Percentiles rank a stretch among this genome's conserved stretches.
These are phyloP conservation scores for Glossosoma conforme DNA, from an alignment of 1,140 invertebrate genomes.

Conservation along the genomic window DNA sequence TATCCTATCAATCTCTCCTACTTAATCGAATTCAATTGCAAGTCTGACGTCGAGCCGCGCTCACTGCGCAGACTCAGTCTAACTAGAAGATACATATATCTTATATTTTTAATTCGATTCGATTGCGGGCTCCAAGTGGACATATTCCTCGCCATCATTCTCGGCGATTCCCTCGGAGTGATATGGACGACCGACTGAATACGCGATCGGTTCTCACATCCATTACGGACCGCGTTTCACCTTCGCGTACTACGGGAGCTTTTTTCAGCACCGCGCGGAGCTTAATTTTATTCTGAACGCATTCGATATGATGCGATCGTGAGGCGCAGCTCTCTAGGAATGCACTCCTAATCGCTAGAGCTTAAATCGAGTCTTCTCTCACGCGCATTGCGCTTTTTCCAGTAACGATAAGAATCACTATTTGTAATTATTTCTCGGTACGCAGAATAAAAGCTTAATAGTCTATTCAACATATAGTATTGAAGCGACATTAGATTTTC, in stretches of 20 bases:
- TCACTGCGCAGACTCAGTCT: not conserved
- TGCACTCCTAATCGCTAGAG: conserved; percentile 19
- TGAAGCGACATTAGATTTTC: too few species aligned
- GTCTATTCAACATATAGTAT: too few species aligned
- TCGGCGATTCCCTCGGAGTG: conserved; percentile 6
- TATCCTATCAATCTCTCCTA: not conserved
- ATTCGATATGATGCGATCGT: conserved; percentile 18
- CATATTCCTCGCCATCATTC: conserved; percentile 9
- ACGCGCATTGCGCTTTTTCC: conserved; percentile 14
- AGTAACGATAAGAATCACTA: conserved; percentile 5
- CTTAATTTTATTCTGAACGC: conserved; percentile 25
- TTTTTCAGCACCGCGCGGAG: conserved; percentile 9
- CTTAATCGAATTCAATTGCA: not conserved
- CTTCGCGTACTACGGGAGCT: conserved; percentile 4
- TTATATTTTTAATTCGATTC: conserved; percentile 18
- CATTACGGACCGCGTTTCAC: conserved; percentile 5
- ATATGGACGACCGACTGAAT: conserved; percentile 11
- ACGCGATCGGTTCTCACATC: conserved; percentile 19
- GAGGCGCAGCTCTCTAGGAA: conserved; percentile 12
- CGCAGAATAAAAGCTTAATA: too few species aligned
- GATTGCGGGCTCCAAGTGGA: not conserved
- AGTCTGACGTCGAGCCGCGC: too few species aligned
- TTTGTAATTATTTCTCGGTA: conserved; percentile 6
- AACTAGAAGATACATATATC: conserved; percentile 12
- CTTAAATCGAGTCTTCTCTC: conserved; percentile 13